Base-by-base conservation (phyloP, 2,797 vertebrate species). In the Ara ararauna region DNA sequence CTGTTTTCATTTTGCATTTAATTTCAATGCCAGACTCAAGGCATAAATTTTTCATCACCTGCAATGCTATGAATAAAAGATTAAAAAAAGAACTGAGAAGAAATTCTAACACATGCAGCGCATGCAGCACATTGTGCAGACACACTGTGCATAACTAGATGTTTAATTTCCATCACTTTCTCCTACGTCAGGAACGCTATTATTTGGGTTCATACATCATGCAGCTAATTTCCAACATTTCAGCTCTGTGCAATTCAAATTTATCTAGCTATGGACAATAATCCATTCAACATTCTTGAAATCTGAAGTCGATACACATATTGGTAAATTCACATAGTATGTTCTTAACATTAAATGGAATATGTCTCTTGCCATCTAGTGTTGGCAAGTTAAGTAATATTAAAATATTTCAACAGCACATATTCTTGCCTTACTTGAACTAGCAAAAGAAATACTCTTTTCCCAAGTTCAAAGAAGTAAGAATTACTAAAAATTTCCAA, bases 51-150 rank as follows among this genome's bases (percentile, higher is more conserved):
- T 99, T 99, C 99, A 99, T 99, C 99, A 99, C 99, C 99, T 99
- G 99, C 99, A 99, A 99, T 99, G 99, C 99, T 99, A 99, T 99
- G 99, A 99, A 99, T 99, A 99, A 99, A 99, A 99, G 99, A 99
- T 99, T 99, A 99, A 99, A 99, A 98, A 98, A 99, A 98, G 98
- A 99, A 99, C 98, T 98, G 98, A 99, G 98, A 98, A 98, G 98
- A 99, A 98, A 98, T 98, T 98, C 98, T 98, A 99, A 99, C 98
- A 99, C 98, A 99, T 98, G 98, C 98, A 85, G 98, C 78, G 98
- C 98, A 98, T 98, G 98, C 97, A 95, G 98, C 98, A 98, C 98
- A 98, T 98, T 98, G 98, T 98, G 98, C 98, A 97, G 98, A 98
- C 97, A 83, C 98, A 97, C 98, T 98, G 97, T 98, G 98, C 98